A percentile compares a stretch with the other conserved stretches of the same genome.
Conservation (phyloP, 2,113 vertebrate species). For the Morone chrysops region DNA sequence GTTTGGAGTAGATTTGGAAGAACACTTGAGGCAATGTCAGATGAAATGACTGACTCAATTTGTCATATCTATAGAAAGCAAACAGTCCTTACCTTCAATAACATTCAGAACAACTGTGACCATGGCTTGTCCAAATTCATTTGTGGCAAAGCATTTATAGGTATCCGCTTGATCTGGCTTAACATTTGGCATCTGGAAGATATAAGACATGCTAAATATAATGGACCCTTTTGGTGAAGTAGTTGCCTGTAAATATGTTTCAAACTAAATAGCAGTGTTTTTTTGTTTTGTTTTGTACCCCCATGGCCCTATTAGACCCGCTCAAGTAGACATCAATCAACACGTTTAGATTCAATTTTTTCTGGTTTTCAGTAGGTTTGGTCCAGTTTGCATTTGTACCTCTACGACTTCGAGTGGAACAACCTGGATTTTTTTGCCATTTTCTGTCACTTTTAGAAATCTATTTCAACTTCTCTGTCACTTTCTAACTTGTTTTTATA, state of each 20-base stretch:
- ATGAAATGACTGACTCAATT: neutral
- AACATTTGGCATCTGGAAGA: slow-evolving; percentile 86
- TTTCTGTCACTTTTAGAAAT: too few relatives aligned
- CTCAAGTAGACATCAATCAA: neutral
- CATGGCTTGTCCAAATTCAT: slow-evolving; percentile 86
- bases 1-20: neutral
- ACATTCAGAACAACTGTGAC: slow-evolving; percentile 88
- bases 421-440: neutral
- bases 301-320: neutral
- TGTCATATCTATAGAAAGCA: neutral
- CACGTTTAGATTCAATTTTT: neutral
- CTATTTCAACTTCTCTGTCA: neutral
- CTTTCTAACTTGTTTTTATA: neutral
- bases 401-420: neutral
- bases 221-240: neutral
- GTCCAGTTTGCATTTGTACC: neutral
- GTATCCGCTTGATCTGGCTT: slow-evolving; percentile 85
- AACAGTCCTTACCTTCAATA: slow-evolving; percentile 85
- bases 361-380: neutral
- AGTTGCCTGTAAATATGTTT: neutral
- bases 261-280: neutral
- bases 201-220: slow-evolving; percentile 11
- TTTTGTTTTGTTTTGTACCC: too few relatives aligned
- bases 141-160: slow-evolving; percentile 87
- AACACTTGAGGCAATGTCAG: neutral